Conservation (phyloP, 2,797 vertebrate genomes). For the Neomorphus geoffroyi region DNA sequence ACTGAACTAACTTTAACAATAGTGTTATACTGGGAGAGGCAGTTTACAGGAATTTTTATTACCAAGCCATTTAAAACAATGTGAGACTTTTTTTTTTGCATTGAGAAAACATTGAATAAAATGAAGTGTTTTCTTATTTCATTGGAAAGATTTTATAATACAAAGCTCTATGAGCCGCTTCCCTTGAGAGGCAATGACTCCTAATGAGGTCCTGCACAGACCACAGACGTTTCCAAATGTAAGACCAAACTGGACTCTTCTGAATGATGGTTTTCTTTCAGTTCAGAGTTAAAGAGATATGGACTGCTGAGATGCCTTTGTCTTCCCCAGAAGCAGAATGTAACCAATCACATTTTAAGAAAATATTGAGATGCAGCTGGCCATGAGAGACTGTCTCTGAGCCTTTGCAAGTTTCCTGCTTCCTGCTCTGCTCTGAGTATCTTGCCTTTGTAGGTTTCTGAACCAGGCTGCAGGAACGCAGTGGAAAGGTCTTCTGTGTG, state of each 20-base stretch:
- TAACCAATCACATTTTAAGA: background rate
- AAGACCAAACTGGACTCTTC: background rate
- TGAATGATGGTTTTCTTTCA: background rate
- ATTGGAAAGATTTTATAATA: background rate
- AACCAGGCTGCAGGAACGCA: background rate
- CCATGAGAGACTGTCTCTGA: fast-evolving
- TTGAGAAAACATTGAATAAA: background rate
- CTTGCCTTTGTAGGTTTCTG: background rate
- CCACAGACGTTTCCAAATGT: background rate
- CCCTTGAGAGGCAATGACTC: background rate
- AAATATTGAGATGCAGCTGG: background rate
- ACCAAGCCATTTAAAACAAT: background rate
- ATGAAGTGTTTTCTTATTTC: slow-evolving; percentile 2
- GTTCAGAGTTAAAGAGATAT: background rate
- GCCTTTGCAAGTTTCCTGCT: background rate
- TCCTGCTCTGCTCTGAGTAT: background rate
- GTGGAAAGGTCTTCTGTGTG: background rate
- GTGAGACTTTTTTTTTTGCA: background rate
- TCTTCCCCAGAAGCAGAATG: background rate
- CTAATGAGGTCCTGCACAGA: background rate
- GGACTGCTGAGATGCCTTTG: background rate
- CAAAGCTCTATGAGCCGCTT: background rate
- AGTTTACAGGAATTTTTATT: background rate
- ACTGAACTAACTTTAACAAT: background rate
- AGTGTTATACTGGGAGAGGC: background rate